Percentiles rank a stretch among this genome's conserved stretches.
phyloP scores from a whole-genome alignment of 2,888 invertebrate genomes.

The Lasiommata megera region DNA sequence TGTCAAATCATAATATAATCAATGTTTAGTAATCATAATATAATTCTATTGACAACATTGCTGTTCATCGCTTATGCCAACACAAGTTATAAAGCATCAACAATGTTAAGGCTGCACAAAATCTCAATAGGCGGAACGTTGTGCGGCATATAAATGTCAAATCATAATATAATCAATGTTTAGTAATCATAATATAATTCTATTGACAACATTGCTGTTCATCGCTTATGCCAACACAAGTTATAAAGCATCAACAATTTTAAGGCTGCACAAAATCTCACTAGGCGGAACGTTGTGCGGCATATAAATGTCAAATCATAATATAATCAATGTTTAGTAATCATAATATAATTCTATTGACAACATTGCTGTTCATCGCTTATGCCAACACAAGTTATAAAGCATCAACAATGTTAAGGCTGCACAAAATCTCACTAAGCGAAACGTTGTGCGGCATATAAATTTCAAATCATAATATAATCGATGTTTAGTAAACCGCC shows the following conservation, averaged over 20 bases:
- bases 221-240: not conserved
- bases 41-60: too few species aligned
- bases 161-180: not conserved
- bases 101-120: not conserved
- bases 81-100: not conserved
- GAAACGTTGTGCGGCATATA: not conserved
- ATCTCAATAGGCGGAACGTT: not conserved
- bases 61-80: too few species aligned
- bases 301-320: not conserved
- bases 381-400: not conserved
- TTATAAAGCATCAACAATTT: not conserved
- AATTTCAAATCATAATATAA: not conserved
- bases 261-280: not conserved
- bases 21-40: too few species aligned
- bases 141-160: not conserved
- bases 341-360: too few species aligned
- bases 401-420: not conserved
- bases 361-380: not conserved
- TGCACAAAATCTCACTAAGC: not conserved
- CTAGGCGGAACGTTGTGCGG: not conserved
- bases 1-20: too few species aligned
- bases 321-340: not conserved
- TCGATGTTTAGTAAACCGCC: slow-evolving; percentile 1
- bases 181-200: too few species aligned
- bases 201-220: too few species aligned